Base-by-base conservation (phyloP, 2,797 vertebrate species). In the Rallus crepitans region DNA sequence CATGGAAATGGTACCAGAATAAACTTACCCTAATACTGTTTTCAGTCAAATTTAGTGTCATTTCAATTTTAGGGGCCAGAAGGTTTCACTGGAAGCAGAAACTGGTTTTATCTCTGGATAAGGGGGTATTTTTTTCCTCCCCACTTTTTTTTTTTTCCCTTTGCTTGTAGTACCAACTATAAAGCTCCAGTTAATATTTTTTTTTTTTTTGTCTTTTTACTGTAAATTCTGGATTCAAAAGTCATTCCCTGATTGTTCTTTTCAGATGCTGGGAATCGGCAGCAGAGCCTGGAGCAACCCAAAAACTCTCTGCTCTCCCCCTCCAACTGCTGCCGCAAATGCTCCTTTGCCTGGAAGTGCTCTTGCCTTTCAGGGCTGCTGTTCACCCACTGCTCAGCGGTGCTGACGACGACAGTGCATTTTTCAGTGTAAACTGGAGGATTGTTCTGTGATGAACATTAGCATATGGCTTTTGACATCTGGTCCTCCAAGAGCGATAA, bases 381-480 rank as follows among this genome's bases (percentile, higher is more conserved):
- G 7, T 57, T 91, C 1, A 1, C 55, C 85, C 81, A 1, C 37
- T 55, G 92, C 82, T 93, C 79, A 59, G 59, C 85, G 47, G n/a
- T 23, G 69, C 45, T 37, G 37, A 37, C 5, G 6, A 35, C 12
- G 53, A 79, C 21, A 63, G 48, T 76, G 57, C 77, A 50, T 94
- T 93, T 93, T 59, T 47, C 45, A 85, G 75, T 3, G 1, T 52
- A 89, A 93, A 89, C 78, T 47, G 73, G 79, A 81, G 88, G 70
- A 87, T 63, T 90, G 68, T 85, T 92, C 86, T 19, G 28, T 55
- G 52, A 55, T 91, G 88, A 91, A 78, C 85, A 94, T 94, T 95
- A 95, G 82, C 96, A 95, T 95, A 96, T 90, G 96, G 93, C 89
- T 94, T 95, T 93, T 95, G 93, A 94, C 94, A 95, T 87, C 75